A percentile compares a stretch with the other conserved stretches of the same genome.
Evolutionary conservation across 1,140 invertebrate genomes (phyloP).

Genomic region (Diplogasteroides magnus): DNA sequence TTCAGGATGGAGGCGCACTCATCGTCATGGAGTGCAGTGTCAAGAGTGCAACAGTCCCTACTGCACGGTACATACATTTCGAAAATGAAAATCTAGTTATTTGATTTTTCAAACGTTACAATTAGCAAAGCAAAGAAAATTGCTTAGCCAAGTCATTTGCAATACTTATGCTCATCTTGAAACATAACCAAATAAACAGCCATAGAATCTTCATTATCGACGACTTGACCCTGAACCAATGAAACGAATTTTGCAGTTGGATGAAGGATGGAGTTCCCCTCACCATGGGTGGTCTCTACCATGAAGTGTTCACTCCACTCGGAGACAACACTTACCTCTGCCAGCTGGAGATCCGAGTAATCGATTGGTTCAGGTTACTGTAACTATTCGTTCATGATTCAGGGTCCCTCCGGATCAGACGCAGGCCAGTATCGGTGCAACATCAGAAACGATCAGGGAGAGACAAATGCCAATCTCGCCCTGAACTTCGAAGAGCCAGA

Average conservation of each 20-base stretch:
- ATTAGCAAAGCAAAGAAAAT: not conserved
- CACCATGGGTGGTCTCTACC: constrained; percentile 78
- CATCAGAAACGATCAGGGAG: constrained; percentile 88
- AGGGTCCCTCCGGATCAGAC: constrained; percentile 85
- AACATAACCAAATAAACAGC: constrained; percentile 71
- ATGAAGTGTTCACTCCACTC: constrained; percentile 77
- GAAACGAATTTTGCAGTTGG: constrained; percentile 19
- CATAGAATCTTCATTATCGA: constrained; percentile 1
- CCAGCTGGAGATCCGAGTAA: constrained; percentile 75
- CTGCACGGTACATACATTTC: constrained; percentile 62
- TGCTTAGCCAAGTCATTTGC: no score
- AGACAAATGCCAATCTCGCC: constrained; percentile 90
- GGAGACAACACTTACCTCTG: constrained; percentile 82
- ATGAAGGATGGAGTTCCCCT: constrained; percentile 71
- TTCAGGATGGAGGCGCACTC: constrained; percentile 71
- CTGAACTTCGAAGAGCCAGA: constrained; percentile 90
- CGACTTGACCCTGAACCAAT: not conserved
- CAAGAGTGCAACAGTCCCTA: constrained; percentile 81
- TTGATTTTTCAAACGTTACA: not conserved
- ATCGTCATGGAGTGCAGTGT: constrained; percentile 93
- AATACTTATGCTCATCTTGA: no score
- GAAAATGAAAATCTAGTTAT: not conserved
- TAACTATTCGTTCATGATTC: constrained; percentile 37
- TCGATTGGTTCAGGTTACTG: constrained; percentile 18
- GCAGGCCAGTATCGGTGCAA: constrained; percentile 96